A percentile compares a stretch with the other conserved stretches of the same genome.
Evolutionary conservation across 2,113 vertebrate genomes (phyloP).

Genomic region (Lutjanus erythropterus): DNA sequence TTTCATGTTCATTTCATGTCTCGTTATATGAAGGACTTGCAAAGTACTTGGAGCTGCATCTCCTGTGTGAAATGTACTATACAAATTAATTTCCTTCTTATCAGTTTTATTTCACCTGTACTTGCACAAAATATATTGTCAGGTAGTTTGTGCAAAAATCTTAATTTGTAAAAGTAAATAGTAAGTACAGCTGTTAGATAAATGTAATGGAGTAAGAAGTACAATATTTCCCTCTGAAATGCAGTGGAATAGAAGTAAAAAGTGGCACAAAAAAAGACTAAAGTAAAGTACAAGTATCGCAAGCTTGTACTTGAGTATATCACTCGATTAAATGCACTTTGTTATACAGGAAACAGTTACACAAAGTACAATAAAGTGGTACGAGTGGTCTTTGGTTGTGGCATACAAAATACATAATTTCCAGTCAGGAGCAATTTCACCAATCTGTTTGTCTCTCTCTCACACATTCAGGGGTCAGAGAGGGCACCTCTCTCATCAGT

Average conservation of each 20-base stretch:
- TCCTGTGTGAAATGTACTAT: no score
- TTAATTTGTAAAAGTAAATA: background rate
- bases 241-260: background rate
- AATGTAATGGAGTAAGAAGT: background rate
- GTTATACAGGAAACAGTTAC: background rate
- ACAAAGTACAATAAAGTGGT: background rate
- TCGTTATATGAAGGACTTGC: no score
- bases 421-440: background rate
- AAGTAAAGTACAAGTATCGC: background rate
- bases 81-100: no score
- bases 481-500: slow-evolving; percentile 64
- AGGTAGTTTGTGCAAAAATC: no score
- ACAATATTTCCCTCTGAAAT: background rate
- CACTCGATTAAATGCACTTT: background rate
- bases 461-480: slow-evolving; percentile 45
- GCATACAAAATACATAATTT: background rate
- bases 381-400: background rate
- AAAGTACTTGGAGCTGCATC: no score
- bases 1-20: no score
- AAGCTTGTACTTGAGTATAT: background rate
- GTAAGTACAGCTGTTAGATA: background rate
- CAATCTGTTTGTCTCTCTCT: background rate
- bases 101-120: no score
- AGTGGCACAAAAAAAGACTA: no score
- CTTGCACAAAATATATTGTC: no score